These are phyloP conservation scores for Halictus quadricinctus DNA, from an alignment of 2,888 invertebrate genomes.

Conservation along the genomic window DNA sequence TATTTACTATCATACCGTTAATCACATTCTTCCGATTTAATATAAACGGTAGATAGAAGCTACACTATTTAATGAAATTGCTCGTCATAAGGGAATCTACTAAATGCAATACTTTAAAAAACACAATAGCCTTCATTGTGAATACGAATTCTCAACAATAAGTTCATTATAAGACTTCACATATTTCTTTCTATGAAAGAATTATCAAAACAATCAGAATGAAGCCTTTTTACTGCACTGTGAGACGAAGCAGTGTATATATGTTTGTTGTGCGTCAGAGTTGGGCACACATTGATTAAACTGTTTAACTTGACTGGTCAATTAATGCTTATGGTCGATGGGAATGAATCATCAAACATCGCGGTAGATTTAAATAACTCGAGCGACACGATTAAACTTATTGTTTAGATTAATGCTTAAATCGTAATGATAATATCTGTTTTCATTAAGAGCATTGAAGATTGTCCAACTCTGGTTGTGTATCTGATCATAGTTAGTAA, in stretches of 20 bases:
- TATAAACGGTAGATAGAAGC: conserved; percentile 10
- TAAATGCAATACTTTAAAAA: neutral
- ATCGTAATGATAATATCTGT: neutral
- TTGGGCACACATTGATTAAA: neutral
- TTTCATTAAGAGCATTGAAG: neutral
- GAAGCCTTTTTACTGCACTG: conserved; percentile 6
- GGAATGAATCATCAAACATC: neutral
- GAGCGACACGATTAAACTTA: neutral
- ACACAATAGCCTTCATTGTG: conserved; percentile 19
- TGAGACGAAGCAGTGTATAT: neutral
- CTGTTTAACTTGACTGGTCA: neutral
- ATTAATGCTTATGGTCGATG: neutral
- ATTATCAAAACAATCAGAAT: conserved; percentile 18
- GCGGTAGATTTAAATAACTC: neutral
- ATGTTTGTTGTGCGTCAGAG: conserved; percentile 2
- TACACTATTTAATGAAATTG: conserved; percentile 31
- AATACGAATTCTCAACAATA: conserved; percentile 20
- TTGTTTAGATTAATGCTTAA: neutral
- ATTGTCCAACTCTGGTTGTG: conserved; percentile 1
- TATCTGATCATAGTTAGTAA: neutral
- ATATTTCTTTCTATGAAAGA: conserved; percentile 45
- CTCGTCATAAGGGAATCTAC: neutral
- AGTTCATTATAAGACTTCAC: conserved; percentile 26
- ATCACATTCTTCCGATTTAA: conserved; percentile 4
- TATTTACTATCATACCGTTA: neutral